Conservation (phyloP, 2,113 vertebrate species). For the Menura novaehollandiae region DNA sequence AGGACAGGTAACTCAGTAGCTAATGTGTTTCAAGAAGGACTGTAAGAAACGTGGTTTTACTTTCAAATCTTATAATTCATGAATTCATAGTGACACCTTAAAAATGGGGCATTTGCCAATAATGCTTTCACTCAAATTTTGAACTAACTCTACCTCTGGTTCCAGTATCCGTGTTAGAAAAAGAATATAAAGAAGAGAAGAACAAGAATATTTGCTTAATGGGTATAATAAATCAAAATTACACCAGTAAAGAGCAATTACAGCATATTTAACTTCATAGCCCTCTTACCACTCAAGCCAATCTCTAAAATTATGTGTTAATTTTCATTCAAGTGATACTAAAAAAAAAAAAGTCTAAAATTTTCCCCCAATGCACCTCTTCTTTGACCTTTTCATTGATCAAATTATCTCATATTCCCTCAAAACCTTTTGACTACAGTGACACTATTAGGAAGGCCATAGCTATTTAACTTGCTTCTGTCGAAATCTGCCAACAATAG, state of each 20-base stretch:
- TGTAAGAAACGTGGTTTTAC: neutral
- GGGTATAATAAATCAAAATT: conserved; percentile 64
- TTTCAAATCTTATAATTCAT: neutral
- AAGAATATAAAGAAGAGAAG: neutral
- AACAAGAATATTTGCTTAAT: conserved; percentile 54
- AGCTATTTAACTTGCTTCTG: conserved; percentile 14
- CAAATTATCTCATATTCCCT: conserved; percentile 38
- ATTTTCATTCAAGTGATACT: conserved; percentile 33
- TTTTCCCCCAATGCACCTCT: neutral
- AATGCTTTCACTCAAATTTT: conserved; percentile 41
- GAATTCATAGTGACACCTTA: neutral
- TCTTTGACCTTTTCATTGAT: conserved; percentile 51
- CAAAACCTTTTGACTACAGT: conserved; percentile 32
- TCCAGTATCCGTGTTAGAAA: neutral
- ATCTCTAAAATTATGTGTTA: conserved; percentile 50
- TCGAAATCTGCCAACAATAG: neutral
- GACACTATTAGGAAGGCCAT: conserved; percentile 43
- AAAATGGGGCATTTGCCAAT: neutral
- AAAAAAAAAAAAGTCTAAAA: neutral
- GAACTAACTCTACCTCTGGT: neutral
- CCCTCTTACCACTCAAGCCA: conserved; percentile 31
- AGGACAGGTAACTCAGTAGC: neutral
- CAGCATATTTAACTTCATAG: conserved; percentile 57
- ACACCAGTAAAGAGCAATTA: conserved; percentile 57
- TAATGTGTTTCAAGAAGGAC: neutral